A percentile compares a stretch with the other conserved stretches of the same genome.
These are phyloP conservation scores for Hoplodrina blanda DNA, from an alignment of 2,888 invertebrate species.

Conservation along the genomic window DNA sequence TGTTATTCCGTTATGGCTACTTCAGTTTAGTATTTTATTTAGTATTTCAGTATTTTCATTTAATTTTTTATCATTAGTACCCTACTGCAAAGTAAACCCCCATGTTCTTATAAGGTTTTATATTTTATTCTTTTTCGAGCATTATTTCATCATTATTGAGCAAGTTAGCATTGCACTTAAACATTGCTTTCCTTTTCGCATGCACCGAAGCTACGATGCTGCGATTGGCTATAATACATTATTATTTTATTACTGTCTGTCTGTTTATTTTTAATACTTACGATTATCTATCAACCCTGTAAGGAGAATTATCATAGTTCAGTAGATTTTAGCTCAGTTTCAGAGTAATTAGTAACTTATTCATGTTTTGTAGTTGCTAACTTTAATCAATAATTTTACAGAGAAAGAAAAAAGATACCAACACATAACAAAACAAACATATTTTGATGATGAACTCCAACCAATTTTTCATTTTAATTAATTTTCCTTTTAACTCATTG, in stretches of 20 bases:
- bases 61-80: not conserved
- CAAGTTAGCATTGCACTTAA: not conserved
- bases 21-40: slow-evolving; percentile 1
- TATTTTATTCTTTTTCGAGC: not conserved
- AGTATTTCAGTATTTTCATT: no score
- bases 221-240: slow-evolving; percentile 11
- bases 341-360: not conserved
- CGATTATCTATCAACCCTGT: not conserved
- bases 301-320: not conserved
- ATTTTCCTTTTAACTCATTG: slow-evolving; percentile 38
- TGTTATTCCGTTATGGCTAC: not conserved
- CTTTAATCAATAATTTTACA: slow-evolving; percentile 59
- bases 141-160: no score
- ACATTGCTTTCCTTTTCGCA: slow-evolving; percentile 8
- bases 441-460: slow-evolving; percentile 39
- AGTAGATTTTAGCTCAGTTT: not conserved
- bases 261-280: not conserved
- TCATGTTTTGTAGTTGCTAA: slow-evolving; percentile 1
- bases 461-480: slow-evolving; percentile 16
- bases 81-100: no score
- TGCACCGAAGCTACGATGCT: not conserved
- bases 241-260: not conserved
- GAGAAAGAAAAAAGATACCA: slow-evolving; percentile 52
- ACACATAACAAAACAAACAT: slow-evolving; percentile 46
- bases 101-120: no score